These are phyloP conservation scores for Motacilla alba DNA, from an alignment of 2,113 vertebrate genomes.

Conservation along the genomic window DNA sequence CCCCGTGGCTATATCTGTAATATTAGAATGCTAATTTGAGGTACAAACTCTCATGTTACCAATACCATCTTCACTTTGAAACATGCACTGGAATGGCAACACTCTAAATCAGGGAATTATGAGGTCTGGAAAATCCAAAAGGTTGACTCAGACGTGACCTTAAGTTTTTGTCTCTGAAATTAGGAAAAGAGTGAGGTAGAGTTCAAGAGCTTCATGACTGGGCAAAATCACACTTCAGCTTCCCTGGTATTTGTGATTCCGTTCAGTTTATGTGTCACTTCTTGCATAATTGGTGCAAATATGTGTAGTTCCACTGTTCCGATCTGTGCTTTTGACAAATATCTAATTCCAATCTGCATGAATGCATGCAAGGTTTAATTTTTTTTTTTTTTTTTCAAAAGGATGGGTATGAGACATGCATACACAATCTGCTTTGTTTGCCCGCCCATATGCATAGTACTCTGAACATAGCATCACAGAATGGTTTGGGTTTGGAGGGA, in stretches of 20 bases:
- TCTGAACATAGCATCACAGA: accelerated
- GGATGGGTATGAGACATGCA: background rate
- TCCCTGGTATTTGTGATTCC: background rate
- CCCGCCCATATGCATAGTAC: background rate
- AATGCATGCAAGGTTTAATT: background rate
- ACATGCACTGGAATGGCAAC: background rate
- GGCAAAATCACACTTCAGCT: background rate
- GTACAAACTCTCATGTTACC: background rate
- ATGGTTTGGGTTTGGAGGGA: background rate
- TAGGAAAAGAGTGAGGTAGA: background rate
- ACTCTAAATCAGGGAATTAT: background rate
- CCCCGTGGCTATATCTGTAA: background rate
- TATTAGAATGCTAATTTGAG: background rate
- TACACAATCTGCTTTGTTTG: background rate
- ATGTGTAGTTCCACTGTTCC: background rate
- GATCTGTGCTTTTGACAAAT: background rate
- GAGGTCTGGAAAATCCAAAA: background rate
- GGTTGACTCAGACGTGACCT: background rate
- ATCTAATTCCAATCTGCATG: background rate
- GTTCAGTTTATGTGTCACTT: background rate
- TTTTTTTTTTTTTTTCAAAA: background rate
- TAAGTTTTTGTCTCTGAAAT: background rate
- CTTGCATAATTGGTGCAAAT: background rate
- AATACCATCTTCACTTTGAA: background rate
- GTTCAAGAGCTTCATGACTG: background rate